Percentiles rank a stretch among this genome's conserved stretches.
Conservation (phyloP, 2,797 vertebrate species). For the Schizopygopsis pylzovi region DNA sequence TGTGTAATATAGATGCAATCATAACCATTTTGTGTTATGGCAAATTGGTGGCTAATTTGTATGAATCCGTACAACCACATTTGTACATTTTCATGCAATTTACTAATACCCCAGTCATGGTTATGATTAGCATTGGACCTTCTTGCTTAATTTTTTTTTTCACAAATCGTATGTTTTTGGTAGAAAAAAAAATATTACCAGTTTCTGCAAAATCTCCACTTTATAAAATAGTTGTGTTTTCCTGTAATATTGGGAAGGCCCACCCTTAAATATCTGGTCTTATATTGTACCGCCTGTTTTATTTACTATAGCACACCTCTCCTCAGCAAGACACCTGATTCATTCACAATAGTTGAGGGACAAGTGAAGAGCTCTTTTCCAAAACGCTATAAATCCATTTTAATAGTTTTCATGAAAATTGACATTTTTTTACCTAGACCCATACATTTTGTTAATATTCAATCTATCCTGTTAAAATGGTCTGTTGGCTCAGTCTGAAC, state of each 20-base stretch:
- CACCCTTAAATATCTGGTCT: background rate
- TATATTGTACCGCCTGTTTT: background rate
- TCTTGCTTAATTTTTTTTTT: background rate
- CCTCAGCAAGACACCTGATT: background rate
- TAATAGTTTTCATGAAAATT: no score
- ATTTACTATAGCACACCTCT: background rate
- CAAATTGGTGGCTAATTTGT: background rate
- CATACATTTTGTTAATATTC: no score
- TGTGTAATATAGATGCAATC: background rate
- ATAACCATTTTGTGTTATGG: background rate
- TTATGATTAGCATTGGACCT: background rate
- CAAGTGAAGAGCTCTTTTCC: no score
- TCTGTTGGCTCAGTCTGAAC: no score
- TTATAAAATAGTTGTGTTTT: background rate
- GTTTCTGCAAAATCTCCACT: background rate
- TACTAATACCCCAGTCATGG: no score
- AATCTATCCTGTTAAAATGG: no score
- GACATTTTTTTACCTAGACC: no score
- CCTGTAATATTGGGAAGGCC: no score
- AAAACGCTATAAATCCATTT: no score
- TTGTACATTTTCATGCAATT: background rate
- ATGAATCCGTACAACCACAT: background rate
- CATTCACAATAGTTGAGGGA: background rate
- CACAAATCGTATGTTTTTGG: background rate
- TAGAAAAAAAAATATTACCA: background rate